phyloP scores from a whole-genome alignment of 2,797 vertebrate genomes.

The Xyrichtys novacula region DNA sequence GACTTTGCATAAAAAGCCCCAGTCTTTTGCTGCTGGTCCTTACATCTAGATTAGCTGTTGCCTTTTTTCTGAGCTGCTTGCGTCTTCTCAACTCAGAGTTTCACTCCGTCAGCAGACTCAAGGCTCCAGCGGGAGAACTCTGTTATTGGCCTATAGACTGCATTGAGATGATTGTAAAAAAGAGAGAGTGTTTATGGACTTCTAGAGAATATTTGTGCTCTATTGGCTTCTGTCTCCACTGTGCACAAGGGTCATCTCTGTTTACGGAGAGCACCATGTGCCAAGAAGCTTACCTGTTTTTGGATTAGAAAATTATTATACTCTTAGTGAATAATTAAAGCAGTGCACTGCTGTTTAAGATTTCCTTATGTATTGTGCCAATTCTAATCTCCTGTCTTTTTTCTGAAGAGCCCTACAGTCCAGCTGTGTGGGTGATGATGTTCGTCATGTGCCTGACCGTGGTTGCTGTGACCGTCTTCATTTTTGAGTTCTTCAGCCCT shows the following conservation, averaged over 20 bases:
- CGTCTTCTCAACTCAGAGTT: constrained; percentile 72
- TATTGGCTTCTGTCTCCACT: constrained; percentile 38
- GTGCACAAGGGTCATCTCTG: constrained; percentile 3
- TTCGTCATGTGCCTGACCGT: constrained; percentile 98
- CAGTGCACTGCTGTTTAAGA: not conserved
- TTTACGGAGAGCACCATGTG: constrained; percentile 4
- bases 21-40: constrained; percentile 63
- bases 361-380: not conserved
- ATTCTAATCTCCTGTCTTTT: constrained; percentile 10
- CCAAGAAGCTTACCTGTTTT: not conserved
- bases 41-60: constrained; percentile 67
- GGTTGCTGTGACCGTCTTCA: constrained; percentile 96
- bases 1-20: constrained; percentile 70
- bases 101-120: constrained; percentile 75
- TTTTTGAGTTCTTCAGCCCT: constrained; percentile 98
- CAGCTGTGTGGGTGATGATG: constrained; percentile 99
- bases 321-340: constrained; percentile 5
- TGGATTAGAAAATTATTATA: constrained; percentile 5
- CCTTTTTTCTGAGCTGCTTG: constrained; percentile 55
- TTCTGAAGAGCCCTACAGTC: constrained; percentile 93
- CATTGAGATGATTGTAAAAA: constrained; percentile 63
- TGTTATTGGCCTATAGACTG: constrained; percentile 67
- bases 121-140: constrained; percentile 57
- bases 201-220: constrained; percentile 49
- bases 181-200: constrained; percentile 61